Conservation (phyloP, 1,140 invertebrate species). For the Anthonomus grandis region DNA sequence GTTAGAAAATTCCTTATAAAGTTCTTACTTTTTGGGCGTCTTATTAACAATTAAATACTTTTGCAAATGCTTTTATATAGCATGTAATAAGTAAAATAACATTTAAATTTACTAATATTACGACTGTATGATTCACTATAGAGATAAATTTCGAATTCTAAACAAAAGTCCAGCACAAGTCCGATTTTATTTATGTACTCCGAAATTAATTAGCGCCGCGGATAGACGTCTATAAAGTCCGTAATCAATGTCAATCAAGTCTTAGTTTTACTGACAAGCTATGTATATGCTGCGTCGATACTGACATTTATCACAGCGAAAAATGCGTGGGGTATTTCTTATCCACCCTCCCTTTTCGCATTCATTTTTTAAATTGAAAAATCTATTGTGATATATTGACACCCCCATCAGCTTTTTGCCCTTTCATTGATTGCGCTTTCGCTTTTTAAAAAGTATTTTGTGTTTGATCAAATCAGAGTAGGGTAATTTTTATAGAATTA, state of each 20-base stretch:
- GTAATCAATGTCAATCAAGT: constrained; percentile 37
- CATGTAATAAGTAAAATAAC: too few relatives aligned
- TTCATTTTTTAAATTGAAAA: constrained; percentile 36
- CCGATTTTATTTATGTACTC: constrained; percentile 27
- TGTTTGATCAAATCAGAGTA: too few relatives aligned
- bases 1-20: too few relatives aligned
- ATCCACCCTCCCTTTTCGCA: constrained; percentile 26
- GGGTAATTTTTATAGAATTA: too few relatives aligned
- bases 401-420: constrained; percentile 1
- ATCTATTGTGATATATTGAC: constrained; percentile 30
- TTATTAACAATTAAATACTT: too few relatives aligned
- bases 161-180: constrained; percentile 14
- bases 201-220: constrained; percentile 27
- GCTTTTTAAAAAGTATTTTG: background rate
- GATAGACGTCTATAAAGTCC: constrained; percentile 32
- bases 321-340: constrained; percentile 36
- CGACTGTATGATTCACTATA: too few relatives aligned
- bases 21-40: too few relatives aligned
- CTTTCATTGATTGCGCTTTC: background rate
- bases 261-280: constrained; percentile 28
- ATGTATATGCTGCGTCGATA: constrained; percentile 29
- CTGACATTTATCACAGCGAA: constrained; percentile 31
- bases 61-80: too few relatives aligned
- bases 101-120: too few relatives aligned
- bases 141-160: too few relatives aligned